Conservation (phyloP, 2,888 invertebrate genomes). For the Agrotis segetum region DNA sequence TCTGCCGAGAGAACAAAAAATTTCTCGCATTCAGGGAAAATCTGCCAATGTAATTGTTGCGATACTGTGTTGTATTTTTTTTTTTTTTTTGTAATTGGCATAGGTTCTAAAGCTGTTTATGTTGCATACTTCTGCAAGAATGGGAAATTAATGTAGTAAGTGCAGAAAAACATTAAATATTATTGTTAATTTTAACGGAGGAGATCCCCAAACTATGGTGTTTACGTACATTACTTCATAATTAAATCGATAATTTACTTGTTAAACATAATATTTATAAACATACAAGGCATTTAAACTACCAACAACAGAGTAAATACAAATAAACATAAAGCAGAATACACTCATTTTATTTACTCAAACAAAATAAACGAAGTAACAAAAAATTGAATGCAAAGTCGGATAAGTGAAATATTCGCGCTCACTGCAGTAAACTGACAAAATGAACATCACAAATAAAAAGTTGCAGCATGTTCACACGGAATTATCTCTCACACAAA, state of each 20-base stretch:
- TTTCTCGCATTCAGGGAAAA: not conserved
- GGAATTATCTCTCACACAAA: slow-evolving; percentile 51
- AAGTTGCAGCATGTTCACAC: slow-evolving; percentile 47
- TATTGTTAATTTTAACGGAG: too few relatives aligned
- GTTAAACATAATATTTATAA: not conserved
- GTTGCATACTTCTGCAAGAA: not conserved
- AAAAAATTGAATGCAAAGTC: slow-evolving; percentile 36
- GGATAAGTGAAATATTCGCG: slow-evolving; percentile 56
- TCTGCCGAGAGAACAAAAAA: not conserved
- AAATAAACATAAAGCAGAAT: not conserved
- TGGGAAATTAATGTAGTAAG: too few relatives aligned
- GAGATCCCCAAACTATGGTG: not conserved
- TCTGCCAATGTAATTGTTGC: too few relatives aligned
- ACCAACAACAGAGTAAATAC: not conserved
- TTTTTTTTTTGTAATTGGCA: not conserved
- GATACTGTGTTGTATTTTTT: too few relatives aligned
- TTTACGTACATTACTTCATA: not conserved
- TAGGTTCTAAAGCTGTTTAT: not conserved
- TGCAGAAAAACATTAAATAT: not conserved
- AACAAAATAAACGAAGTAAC: slow-evolving; percentile 31
- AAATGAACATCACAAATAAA: slow-evolving; percentile 52
- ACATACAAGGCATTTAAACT: not conserved
- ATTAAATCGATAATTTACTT: not conserved
- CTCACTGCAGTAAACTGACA: slow-evolving; percentile 52
- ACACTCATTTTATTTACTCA: slow-evolving; percentile 22